A percentile compares a stretch with the other conserved stretches of the same genome.
Conservation (phyloP, 2,888 invertebrate species). For the Troides oblongomaculatus region DNA sequence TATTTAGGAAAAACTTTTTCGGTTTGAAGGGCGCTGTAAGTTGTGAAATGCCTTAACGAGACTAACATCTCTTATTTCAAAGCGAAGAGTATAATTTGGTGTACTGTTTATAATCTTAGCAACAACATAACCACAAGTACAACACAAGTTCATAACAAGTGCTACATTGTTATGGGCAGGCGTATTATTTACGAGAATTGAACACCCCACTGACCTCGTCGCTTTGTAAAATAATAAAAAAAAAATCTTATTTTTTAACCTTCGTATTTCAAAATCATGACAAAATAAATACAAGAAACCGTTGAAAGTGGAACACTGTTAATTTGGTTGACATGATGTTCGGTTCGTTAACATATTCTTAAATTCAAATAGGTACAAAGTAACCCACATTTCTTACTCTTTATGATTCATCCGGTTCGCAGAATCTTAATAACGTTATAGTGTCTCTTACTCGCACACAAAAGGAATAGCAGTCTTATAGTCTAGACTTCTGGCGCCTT, state of each 20-base stretch:
- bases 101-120: too few species aligned
- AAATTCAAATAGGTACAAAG: constrained; percentile 12
- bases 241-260: too few species aligned
- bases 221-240: background rate
- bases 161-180: too few species aligned
- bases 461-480: background rate
- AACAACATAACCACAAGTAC: too few species aligned
- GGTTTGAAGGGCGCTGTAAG: too few species aligned
- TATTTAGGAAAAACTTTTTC: too few species aligned
- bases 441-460: background rate
- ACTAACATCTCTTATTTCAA: too few species aligned
- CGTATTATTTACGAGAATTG: too few species aligned
- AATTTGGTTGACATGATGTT: constrained; percentile 20
- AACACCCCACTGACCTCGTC: too few species aligned
- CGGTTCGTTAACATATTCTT: constrained; percentile 13
- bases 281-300: constrained; percentile 15
- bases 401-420: constrained; percentile 18
- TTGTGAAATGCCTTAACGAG: too few species aligned
- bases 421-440: constrained; percentile 3
- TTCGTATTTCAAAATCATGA: background rate
- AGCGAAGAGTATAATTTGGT: too few species aligned
- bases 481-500: background rate
- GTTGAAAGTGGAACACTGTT: constrained; percentile 11
- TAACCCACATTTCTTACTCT: constrained; percentile 3
- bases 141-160: too few species aligned